Base-by-base conservation (phyloP, 1,140 invertebrate genomes). In the Papilio dardanus region DNA sequence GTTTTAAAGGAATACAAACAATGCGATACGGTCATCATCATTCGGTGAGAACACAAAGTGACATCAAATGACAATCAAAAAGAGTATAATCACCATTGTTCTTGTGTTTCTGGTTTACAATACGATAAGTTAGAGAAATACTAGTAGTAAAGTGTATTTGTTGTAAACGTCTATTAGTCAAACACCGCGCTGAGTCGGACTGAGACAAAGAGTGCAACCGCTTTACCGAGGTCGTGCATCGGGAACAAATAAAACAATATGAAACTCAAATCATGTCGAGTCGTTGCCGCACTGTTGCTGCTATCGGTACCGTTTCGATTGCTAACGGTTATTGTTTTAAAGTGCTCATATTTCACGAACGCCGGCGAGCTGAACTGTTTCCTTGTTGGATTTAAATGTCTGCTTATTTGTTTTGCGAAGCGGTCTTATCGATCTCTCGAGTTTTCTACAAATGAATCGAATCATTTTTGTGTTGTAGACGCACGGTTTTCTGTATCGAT, bases 241-340 rank as follows among this genome's bases (percentile, higher is more conserved):
- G 46, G 14, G 46, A 73, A 73, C 46, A 75, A 62, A 76, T 74
- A 78, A 75, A 75, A 73, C 68, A 74, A 71, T 79, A 74, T 40
- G 62, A 62, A 76, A 76, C 71, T 73, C 42, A 54, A 50, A 54
- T 58, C 28, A 35, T 58, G 14, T 54, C 28, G 66, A 68, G 31
- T 68, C 66, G 66, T 40, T 37, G 35, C 66, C 31, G 66, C 33
- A 68, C 33, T 37, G 66, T 68, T 46, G 42, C 46, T 30, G 40
- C 42, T 73, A 73, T 54, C 42, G 71, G 66, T 68, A 40, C 46
- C 46, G 40, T 50, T 73, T 50, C 28, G 16, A 73, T 73, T 79
- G 71, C 50, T 74, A 79, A 79, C 77, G 58, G 77, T 76, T 79
- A 79, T 79, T 76, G 74, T 79, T 79, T 79, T 75, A 79, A 76